Base-by-base conservation (phyloP, 2,888 invertebrate genomes). In the Diadromus collaris region DNA sequence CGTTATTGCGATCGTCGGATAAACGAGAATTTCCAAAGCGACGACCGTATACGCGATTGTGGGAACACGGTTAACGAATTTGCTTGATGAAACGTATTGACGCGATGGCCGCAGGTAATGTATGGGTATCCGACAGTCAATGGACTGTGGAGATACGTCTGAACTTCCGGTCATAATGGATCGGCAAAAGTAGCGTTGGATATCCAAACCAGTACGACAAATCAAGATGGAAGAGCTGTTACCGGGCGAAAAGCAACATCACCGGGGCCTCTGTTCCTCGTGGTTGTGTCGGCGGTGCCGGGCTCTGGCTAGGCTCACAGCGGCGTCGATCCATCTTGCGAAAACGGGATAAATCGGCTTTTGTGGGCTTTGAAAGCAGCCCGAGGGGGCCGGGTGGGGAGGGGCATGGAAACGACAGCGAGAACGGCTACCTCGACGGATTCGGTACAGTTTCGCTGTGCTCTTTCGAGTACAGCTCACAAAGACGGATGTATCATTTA, bases 201-300 rank as follows among this genome's bases (percentile, higher is more conserved):
- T 68, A 71, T 77, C 38, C 61, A 56, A 24, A 60, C 38, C 65
- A n/a, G 27, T 61, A 46, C 41, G 80, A 78, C 78, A 80, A 82
- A 81, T 82, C 76, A 81, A 81, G 81, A 82, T 80, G 72, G 74
- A 81, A 80, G 81, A 81, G 80, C 65, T 56, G 78, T 70, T 74
- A 58, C 58, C 64, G 74, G n/a, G 67, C 19, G 60, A 54, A 32
- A 68, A 75, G 79, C 72, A 81, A 74, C 81, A 74, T 77, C 74
- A 74, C 74, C 73, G 48, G 58, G 38, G 71, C 76, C 46, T 74
- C 65, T 64, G n/a, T 51, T 65, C 29, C 27, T 41, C 32, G 44
- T 74, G 44, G 63, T 63, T 61, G 64, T 54, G 44, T 27, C 68
- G 70, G 73, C 74, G 72, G 68, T 72, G 44, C 41, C 44, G 56